These are phyloP conservation scores for Xiphophorus birchmanni DNA, from an alignment of 2,797 vertebrate species.

Conservation along the genomic window DNA sequence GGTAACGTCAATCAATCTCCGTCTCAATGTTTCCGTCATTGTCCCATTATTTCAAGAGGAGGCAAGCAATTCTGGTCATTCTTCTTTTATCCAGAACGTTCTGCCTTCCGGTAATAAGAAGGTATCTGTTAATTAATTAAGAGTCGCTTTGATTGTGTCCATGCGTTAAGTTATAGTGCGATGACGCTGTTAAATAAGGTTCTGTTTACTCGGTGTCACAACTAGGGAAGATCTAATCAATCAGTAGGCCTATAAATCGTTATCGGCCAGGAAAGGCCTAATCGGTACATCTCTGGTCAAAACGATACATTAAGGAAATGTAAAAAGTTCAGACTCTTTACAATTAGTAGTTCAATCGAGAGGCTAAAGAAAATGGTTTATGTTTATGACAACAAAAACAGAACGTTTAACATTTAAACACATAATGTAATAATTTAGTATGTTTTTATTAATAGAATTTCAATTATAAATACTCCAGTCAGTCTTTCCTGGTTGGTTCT, in stretches of 20 bases:
- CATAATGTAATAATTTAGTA: background rate
- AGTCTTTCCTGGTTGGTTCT: background rate
- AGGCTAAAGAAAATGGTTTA: background rate
- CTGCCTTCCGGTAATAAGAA: conserved; percentile 1
- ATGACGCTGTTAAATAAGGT: background rate
- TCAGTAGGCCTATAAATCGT: background rate
- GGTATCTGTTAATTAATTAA: background rate
- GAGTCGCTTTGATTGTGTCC: background rate
- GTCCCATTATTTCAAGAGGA: background rate
- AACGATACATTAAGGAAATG: background rate
- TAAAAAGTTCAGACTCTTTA: background rate
- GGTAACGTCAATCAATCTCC: conserved; percentile 45
- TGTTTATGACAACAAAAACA: background rate
- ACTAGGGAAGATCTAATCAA: background rate
- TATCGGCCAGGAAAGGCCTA: background rate
- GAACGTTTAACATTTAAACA: background rate
- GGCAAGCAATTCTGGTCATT: background rate
- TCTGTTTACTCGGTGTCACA: background rate
- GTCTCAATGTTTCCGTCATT: conserved; percentile 18
- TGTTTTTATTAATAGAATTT: background rate
- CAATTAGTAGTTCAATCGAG: background rate
- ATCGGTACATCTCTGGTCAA: background rate
- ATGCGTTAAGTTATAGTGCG: background rate
- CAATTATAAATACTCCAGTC: background rate
- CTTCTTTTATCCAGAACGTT: background rate